Percentiles rank a stretch among this genome's conserved stretches.
These are phyloP conservation scores for Agriopis marginaria DNA, from an alignment of 2,888 invertebrate genomes.

Conservation along the genomic window DNA sequence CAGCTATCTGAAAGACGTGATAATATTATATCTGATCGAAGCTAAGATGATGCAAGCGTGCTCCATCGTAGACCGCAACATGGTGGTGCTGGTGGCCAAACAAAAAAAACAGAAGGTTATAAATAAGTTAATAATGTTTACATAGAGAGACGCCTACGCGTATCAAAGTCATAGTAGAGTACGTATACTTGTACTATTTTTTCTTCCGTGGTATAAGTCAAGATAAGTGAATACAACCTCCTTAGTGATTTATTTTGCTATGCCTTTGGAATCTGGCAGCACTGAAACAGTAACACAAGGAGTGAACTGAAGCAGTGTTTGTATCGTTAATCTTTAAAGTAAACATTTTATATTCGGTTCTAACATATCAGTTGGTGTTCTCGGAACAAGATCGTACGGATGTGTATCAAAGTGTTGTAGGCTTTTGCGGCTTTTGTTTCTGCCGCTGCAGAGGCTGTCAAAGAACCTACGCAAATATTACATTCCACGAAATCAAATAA, in stretches of 20 bases:
- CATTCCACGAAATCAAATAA: slow-evolving; percentile 63
- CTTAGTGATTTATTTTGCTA: background rate
- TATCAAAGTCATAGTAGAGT: background rate
- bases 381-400: background rate
- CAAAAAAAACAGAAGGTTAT: background rate
- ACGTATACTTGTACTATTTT: background rate
- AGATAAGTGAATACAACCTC: too few species aligned
- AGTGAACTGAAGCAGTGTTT: too few species aligned
- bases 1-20: too few species aligned
- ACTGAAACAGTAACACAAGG: background rate
- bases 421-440: slow-evolving; percentile 1
- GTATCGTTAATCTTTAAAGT: background rate
- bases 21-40: too few species aligned
- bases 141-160: slow-evolving; percentile 41
- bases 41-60: too few species aligned
- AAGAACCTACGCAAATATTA: slow-evolving; percentile 55
- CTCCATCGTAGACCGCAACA: too few species aligned
- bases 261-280: background rate
- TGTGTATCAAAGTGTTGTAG: background rate
- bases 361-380: background rate
- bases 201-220: too few species aligned
- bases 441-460: slow-evolving; percentile 1
- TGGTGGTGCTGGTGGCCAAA: too few species aligned
- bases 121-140: slow-evolving; percentile 10
- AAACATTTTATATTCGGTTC: background rate